Evolutionary conservation across 1,140 invertebrate genomes (phyloP).

Genomic region (Ceratoteleas bidentatus): DNA sequence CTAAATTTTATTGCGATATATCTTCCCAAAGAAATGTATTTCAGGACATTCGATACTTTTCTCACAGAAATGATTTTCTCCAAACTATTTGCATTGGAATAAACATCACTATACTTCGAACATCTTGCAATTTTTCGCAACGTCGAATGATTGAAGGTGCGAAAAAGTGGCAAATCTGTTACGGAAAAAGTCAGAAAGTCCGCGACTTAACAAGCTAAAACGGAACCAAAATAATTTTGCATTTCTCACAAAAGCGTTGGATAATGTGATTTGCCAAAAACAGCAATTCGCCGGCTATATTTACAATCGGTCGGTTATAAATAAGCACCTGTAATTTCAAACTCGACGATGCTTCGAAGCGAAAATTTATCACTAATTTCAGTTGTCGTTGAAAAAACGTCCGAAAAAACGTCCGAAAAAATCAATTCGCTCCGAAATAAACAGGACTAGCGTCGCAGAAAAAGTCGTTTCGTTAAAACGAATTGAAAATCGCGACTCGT

Average conservation of each 20-base stretch:
- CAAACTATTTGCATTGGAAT: too few relatives aligned
- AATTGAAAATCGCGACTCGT: not conserved
- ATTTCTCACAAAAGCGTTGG: constrained; percentile 1
- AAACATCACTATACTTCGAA: too few relatives aligned
- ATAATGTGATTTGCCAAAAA: constrained; percentile 36
- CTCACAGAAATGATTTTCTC: too few relatives aligned
- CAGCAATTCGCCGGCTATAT: constrained; percentile 17
- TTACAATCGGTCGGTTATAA: constrained; percentile 24
- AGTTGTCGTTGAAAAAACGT: not conserved
- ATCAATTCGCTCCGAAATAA: not conserved
- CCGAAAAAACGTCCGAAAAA: not conserved
- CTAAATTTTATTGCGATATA: too few relatives aligned
- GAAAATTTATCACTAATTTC: not conserved
- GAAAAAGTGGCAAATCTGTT: too few relatives aligned
- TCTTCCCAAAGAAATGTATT: too few relatives aligned
- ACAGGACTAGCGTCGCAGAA: too few relatives aligned
- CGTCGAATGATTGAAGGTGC: too few relatives aligned
- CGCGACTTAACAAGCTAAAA: not conserved
- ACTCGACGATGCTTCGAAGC: not conserved
- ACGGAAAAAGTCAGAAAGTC: too few relatives aligned
- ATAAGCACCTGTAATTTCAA: constrained; percentile 14
- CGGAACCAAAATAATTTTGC: not conserved
- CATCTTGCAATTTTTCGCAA: too few relatives aligned
- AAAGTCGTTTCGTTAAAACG: too few relatives aligned
- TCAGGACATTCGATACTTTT: too few relatives aligned